Base-by-base conservation (phyloP, 2,797 vertebrate species). In the Petrocephalus sullivani region DNA sequence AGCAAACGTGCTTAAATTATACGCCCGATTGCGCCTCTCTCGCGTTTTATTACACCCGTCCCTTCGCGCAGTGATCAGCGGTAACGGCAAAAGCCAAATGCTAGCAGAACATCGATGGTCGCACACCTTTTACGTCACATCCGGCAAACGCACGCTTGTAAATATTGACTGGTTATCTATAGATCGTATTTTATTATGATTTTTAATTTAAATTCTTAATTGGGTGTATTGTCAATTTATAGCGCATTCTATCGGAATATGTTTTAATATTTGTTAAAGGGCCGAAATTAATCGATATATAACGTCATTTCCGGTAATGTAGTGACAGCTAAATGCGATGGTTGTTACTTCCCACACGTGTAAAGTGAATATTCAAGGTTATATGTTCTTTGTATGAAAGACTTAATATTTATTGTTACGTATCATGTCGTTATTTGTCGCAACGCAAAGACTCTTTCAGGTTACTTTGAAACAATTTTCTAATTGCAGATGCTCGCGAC, bases 401-500 rank as follows among this genome's bases (percentile, higher is more conserved):
- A 53, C 54, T 84, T 23, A 9, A 53, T 0, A 23, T 23, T 85
- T 54, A 51, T 85, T 46, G 28, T 71, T 71, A 71, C 28, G 4
- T 7, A 37, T 71, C 33, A 14, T 71, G 16, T 37, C 14, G 0
- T 10, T 28, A 10, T 21, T 28, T 23, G 2, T 46, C 41, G 82
- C 14, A n/a, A 93, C 94, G 92, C 91, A 89, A 14, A 90, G 58
- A 67, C 41, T 92, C 28, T 8, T 93, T 0, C 90, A 88, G 78
- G n/a, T 90, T 33, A 58, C 90, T 8, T 28, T 91, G 46, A 85
- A 90, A 21, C 87, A 54, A 49, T 9, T 81, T 1, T 9, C 60
- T 19, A 0, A 85, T 19, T 54, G 71, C 28, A 56, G 28, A 28
- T 89, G 58, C 58, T 85, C 86, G 10, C 89, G 87, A 28, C 54